phyloP scores from a whole-genome alignment of 2,888 invertebrate genomes.

The Dryocosmus kuriphilus region DNA sequence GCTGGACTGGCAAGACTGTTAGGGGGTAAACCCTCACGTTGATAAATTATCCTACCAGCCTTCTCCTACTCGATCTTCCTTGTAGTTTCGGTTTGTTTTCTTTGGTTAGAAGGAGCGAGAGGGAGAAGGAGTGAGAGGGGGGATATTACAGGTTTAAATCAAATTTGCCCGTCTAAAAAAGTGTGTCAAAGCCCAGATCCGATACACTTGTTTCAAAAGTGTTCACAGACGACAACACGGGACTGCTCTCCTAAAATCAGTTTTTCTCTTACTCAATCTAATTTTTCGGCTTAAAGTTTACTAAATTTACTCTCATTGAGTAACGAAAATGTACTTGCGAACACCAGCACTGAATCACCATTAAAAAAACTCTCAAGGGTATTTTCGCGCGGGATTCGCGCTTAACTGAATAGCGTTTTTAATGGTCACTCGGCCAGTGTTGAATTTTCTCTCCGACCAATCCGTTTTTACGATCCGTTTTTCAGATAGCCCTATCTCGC shows the following conservation, averaged over 20 bases:
- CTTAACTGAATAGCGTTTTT: constrained; percentile 72
- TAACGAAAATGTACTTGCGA: constrained; percentile 39
- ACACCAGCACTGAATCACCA: constrained; percentile 52
- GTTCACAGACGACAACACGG: no score
- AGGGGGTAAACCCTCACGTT: constrained; percentile 7
- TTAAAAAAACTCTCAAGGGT: constrained; percentile 49
- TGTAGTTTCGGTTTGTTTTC: constrained; percentile 2
- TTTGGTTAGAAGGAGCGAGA: not conserved
- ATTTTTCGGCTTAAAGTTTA: not conserved
- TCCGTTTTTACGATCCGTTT: constrained; percentile 67
- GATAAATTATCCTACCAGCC: not conserved
- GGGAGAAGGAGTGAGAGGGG: not conserved
- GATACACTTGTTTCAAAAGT: no score
- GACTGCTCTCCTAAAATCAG: no score
- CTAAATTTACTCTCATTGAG: not conserved
- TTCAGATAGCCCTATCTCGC: constrained; percentile 47
- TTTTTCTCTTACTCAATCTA: not conserved
- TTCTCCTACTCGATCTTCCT: not conserved
- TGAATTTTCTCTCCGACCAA: constrained; percentile 67
- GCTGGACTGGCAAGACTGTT: not conserved
- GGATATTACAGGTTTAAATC: no score
- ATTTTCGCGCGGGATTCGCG: constrained; percentile 64
- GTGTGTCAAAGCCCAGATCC: no score
- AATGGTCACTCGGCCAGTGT: constrained; percentile 67
- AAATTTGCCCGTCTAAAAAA: no score